phyloP scores from a whole-genome alignment of 2,113 vertebrate genomes.

The Ancistrus triradiatus region DNA sequence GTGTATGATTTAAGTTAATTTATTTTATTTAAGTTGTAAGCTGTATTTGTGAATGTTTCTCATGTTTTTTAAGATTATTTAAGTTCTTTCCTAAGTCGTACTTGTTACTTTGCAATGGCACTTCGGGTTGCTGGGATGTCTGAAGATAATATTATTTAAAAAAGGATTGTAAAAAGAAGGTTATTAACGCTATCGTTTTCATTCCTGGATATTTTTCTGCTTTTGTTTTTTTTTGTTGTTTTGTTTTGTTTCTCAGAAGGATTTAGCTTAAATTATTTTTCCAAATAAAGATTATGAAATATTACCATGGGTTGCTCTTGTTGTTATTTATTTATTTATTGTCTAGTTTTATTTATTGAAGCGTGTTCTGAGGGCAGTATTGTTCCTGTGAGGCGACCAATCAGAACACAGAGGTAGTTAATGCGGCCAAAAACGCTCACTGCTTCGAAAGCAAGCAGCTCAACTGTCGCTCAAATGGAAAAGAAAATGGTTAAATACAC shows the following conservation, averaged over 20 bases:
- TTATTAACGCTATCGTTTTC: conserved; percentile 83
- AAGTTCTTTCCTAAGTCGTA: conserved; percentile 63
- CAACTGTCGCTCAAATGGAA: too few species aligned
- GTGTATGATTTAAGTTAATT: conserved; percentile 75
- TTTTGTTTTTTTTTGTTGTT: conserved; percentile 76
- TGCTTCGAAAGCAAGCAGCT: too few species aligned
- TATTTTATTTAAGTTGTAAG: conserved; percentile 77
- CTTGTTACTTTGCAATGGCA: conserved; percentile 92
- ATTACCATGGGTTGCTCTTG: conserved; percentile 32
- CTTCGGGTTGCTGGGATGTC: conserved; percentile 96
- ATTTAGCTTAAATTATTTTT: conserved; percentile 99
- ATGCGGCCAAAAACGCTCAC: too few species aligned
- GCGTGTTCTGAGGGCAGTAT: too few species aligned
- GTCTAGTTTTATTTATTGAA: too few species aligned
- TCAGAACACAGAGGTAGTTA: too few species aligned
- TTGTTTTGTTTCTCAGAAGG: conserved; percentile 76
- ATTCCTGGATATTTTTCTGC: conserved; percentile 65
- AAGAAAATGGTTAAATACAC: too few species aligned
- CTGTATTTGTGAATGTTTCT: conserved; percentile 83
- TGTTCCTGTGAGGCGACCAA: too few species aligned
- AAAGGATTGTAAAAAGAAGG: conserved; percentile 90
- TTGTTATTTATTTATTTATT: background rate
- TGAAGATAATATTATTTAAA: conserved; percentile 97
- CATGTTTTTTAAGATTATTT: conserved; percentile 81
- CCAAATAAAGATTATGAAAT: conserved; percentile 97